These are phyloP conservation scores for Eriosoma lanigerum DNA, from an alignment of 1,140 invertebrate species.

Conservation along the genomic window DNA sequence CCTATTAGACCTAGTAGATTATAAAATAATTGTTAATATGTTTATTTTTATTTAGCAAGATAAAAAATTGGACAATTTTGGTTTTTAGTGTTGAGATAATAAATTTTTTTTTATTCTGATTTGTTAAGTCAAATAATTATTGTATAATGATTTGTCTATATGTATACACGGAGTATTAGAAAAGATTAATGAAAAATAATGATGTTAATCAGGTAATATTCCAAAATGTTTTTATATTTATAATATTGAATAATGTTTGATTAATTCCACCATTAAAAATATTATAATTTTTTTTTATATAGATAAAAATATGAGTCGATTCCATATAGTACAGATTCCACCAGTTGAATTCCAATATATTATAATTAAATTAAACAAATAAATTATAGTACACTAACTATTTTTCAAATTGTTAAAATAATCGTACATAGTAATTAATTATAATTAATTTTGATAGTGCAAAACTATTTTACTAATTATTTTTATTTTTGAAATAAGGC, in stretches of 20 bases:
- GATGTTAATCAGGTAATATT: background rate
- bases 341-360: no score
- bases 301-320: no score
- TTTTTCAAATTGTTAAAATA: no score
- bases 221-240: background rate
- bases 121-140: background rate
- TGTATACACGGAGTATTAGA: background rate
- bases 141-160: background rate
- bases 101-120: background rate
- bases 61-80: background rate
- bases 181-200: background rate
- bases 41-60: constrained; percentile 10
- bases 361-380: no score
- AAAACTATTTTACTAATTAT: no score
- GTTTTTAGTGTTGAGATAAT: background rate
- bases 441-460: no score
- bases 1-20: constrained; percentile 39
- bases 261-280: background rate
- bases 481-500: no score
- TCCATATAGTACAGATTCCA: no score
- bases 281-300: background rate
- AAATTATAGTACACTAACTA: no score
- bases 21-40: background rate
- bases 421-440: no score
- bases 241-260: background rate